Base-by-base conservation (phyloP, 2,113 vertebrate genomes). In the Azemiops feae region DNA sequence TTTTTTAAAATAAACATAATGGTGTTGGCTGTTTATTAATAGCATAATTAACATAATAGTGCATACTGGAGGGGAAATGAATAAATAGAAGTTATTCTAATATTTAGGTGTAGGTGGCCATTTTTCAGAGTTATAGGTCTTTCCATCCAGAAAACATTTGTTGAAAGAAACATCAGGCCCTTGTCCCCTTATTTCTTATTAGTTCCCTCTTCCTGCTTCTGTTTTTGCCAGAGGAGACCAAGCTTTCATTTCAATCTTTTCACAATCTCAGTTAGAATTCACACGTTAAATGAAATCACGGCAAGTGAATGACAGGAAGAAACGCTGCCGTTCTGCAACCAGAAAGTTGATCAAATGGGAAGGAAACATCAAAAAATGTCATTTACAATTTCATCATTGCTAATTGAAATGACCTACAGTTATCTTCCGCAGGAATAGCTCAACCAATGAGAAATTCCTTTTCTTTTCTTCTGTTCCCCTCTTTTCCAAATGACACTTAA, bases 341-440 rank as follows among this genome's bases (percentile, higher is more conserved):
- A 60, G 1, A 69, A 34, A 16, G 16, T 14, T 92, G 88, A 50
- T 50, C 14, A 0, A 8, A 52, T 6, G 1, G 4, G 58, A 34
- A 30, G 47, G 55, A 2, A 53, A 90, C 52, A 91, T 50, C 91
- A 88, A 10, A 92, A 50, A 85, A 88, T 89, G 95, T 95, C 92
- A 92, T 5, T 64, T 58, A 27, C 39, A 18, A 25, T 45, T 93
- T 94, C 94, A 95, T 94, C 94, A 91, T 89, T 54, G 88, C 81
- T 58, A 91, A 94, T 85, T 60, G 92, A 92, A 94, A n/a, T 60
- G 93, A 94, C 57, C 86, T 94, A 1, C 69, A 81, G 93, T 93
- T 92, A 45, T 55, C 23, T 90, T 0, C 43, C 58, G 30, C 57
- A 88, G 53, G 89, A 81, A 87, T 43, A 39, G 57, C 52, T 30